These are phyloP conservation scores for Drosophila subquinaria DNA, from an alignment of 2,888 invertebrate genomes.

Conservation along the genomic window DNA sequence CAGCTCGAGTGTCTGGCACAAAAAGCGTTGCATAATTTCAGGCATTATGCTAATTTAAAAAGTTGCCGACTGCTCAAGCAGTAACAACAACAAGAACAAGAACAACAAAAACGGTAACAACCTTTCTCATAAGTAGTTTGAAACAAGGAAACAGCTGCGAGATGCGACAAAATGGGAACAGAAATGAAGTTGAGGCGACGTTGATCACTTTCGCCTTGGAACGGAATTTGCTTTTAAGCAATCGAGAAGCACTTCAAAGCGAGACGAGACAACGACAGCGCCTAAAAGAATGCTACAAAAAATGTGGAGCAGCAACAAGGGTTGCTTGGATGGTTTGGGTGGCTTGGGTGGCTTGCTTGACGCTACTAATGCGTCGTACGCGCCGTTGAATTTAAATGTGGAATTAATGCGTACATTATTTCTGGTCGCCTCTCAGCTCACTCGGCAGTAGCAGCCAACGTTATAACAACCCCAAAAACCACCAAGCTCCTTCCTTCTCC, in stretches of 20 bases:
- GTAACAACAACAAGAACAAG: conserved; percentile 23
- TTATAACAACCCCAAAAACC: conserved; percentile 30
- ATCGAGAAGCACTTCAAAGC: conserved; percentile 81
- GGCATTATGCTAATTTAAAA: conserved; percentile 79
- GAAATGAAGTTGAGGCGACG: conserved; percentile 30
- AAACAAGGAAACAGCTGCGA: conserved; percentile 58
- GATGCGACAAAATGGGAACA: conserved; percentile 42
- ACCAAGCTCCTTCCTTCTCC: conserved; percentile 19
- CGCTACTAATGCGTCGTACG: conserved; percentile 84
- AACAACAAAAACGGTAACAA: conserved; percentile 21
- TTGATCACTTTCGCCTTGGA: conserved; percentile 71
- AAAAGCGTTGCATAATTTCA: conserved; percentile 77
- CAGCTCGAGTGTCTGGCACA: conserved; percentile 47
- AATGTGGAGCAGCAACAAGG: conserved; percentile 26
- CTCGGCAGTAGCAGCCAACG: conserved; percentile 5
- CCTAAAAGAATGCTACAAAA: conserved; percentile 65
- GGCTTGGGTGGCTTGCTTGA: conserved; percentile 42
- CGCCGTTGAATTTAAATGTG: conserved; percentile 86
- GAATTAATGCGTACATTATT: conserved; percentile 85
- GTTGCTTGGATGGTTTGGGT: conserved; percentile 33
- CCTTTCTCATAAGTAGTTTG: conserved; percentile 61
- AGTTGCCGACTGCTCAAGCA: conserved; percentile 65
- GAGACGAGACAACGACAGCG: conserved; percentile 45
- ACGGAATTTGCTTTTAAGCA: conserved; percentile 81
- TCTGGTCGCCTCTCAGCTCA: conserved; percentile 45